Evolutionary conservation across 92 coral and sea anemone genomes (phyloP).

Genomic region (Chrysogorgia sp.): DNA sequence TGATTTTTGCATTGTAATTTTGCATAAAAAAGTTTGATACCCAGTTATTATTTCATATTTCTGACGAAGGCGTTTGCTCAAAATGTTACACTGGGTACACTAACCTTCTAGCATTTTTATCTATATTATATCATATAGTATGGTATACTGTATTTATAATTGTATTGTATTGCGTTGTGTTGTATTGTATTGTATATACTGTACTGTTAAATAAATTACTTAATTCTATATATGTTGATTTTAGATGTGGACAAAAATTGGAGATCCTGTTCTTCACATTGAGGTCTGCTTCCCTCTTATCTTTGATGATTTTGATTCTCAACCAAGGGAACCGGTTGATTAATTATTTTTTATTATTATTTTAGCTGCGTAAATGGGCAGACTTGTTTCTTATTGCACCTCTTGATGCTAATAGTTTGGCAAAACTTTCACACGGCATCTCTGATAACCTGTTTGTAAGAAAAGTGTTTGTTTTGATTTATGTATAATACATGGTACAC

Average conservation of each 20-base stretch:
- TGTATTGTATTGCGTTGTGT: too few relatives aligned
- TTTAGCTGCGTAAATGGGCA: slow-evolving; percentile 94
- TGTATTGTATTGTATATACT: too few relatives aligned
- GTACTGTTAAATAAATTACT: neutral
- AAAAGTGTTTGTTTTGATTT: neutral
- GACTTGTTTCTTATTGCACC: slow-evolving; percentile 93
- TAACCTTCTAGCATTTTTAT: too few relatives aligned
- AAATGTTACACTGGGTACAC: too few relatives aligned
- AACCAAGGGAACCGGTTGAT: neutral
- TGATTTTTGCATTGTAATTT: too few relatives aligned
- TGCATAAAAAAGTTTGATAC: too few relatives aligned
- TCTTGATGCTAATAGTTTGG: slow-evolving; percentile 95
- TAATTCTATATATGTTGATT: neutral
- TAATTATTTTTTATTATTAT: neutral
- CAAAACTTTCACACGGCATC: slow-evolving; percentile 83
- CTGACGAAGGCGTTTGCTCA: too few relatives aligned
- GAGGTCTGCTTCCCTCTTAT: slow-evolving; percentile 62
- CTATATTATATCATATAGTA: too few relatives aligned
- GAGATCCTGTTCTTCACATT: slow-evolving; percentile 91
- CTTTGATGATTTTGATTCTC: too few relatives aligned
- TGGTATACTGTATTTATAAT: too few relatives aligned
- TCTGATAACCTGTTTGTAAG: slow-evolving; percentile 90
- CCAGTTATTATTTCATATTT: too few relatives aligned
- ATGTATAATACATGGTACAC: too few relatives aligned
- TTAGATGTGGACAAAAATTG: slow-evolving; percentile 73